Evolutionary conservation across 2,888 invertebrate genomes (phyloP).

Genomic region (Nymphalis urticae): DNA sequence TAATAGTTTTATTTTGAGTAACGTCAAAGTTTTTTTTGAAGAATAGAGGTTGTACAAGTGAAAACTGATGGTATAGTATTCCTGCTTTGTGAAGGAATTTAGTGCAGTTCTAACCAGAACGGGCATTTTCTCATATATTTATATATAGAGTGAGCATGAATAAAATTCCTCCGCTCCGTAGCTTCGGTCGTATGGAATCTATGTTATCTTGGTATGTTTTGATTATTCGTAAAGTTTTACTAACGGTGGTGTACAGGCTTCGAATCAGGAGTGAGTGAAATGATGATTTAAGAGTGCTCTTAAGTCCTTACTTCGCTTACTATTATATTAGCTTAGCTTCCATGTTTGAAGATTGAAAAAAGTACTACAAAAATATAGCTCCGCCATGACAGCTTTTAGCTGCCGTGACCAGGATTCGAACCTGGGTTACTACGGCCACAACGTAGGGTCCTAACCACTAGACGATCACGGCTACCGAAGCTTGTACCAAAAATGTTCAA

Average conservation of each 20-base stretch:
- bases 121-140: background rate
- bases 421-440: constrained; percentile 90
- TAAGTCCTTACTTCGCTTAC: too few species aligned
- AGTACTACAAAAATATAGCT: constrained; percentile 39
- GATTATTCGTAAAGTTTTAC: background rate
- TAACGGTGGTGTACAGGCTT: too few species aligned
- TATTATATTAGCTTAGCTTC: too few species aligned
- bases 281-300: too few species aligned
- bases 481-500: background rate
- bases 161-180: background rate
- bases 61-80: too few species aligned
- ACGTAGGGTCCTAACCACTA: constrained; percentile 89
- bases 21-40: too few species aligned
- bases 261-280: too few species aligned
- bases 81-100: background rate
- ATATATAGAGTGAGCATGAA: background rate
- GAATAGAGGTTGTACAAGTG: too few species aligned
- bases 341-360: too few species aligned
- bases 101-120: too few species aligned
- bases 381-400: constrained; percentile 56
- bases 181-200: background rate
- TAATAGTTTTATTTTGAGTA: too few species aligned
- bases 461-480: constrained; percentile 60
- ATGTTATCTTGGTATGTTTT: background rate
- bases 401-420: constrained; percentile 87